Conservation (phyloP, 2,888 invertebrate species). For the Idaea biselata region DNA sequence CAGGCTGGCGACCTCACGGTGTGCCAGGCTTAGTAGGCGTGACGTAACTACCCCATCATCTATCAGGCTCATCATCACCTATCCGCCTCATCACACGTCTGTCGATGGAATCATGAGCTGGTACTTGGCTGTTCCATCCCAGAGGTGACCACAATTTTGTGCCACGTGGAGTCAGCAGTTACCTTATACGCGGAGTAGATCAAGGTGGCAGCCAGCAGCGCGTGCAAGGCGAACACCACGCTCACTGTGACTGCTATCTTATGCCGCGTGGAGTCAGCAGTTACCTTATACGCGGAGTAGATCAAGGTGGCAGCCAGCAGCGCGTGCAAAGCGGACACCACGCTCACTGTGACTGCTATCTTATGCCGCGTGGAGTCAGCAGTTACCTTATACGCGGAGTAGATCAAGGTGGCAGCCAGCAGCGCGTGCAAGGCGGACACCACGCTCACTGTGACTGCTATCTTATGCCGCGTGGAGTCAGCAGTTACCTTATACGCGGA, state of each 20-base stretch:
- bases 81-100: no score
- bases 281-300: slow-evolving; percentile 49
- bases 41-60: no score
- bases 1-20: no score
- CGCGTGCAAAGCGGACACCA: slow-evolving; percentile 48
- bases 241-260: slow-evolving; percentile 41
- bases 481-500: slow-evolving; percentile 48
- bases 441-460: slow-evolving; percentile 40
- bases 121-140: no score
- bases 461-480: slow-evolving; percentile 39
- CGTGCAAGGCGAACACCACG: slow-evolving; percentile 46
- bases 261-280: slow-evolving; percentile 41
- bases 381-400: slow-evolving; percentile 48
- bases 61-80: no score
- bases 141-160: slow-evolving; percentile 40
- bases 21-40: no score
- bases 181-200: slow-evolving; percentile 52
- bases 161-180: slow-evolving; percentile 36
- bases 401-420: slow-evolving; percentile 49
- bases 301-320: slow-evolving; percentile 51
- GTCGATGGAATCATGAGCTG: no score
- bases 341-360: slow-evolving; percentile 40
- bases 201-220: slow-evolving; percentile 50
- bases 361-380: slow-evolving; percentile 37
- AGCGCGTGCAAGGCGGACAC: slow-evolving; percentile 49